Conservation (phyloP, 2,888 invertebrate genomes). For the Cosmopolites sordidus region DNA sequence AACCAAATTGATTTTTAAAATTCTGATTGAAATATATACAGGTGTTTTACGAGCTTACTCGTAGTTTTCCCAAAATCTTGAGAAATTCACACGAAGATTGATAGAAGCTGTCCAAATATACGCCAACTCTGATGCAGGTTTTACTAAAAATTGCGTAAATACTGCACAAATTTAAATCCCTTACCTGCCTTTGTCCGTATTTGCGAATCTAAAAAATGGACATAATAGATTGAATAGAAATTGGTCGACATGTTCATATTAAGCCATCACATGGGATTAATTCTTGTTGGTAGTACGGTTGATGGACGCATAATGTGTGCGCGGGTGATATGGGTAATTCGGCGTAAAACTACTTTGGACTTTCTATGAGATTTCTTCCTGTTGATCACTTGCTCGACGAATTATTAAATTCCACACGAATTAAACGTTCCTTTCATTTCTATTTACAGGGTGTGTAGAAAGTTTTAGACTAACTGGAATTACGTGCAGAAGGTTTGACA, state of each 20-base stretch:
- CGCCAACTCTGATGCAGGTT: conserved; percentile 3
- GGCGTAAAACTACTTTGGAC: conserved; percentile 8
- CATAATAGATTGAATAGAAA: conserved; percentile 18
- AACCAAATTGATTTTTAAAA: too few species aligned
- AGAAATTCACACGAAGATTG: conserved; percentile 20
- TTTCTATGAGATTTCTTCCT: too few species aligned
- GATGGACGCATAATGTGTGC: conserved; percentile 18
- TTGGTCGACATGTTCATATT: not conserved
- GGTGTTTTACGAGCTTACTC: too few species aligned
- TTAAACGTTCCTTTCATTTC: too few species aligned
- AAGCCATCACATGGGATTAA: conserved; percentile 17
- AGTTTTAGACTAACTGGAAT: too few species aligned
- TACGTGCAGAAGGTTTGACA: too few species aligned
- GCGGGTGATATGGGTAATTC: conserved; percentile 22
- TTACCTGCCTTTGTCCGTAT: conserved; percentile 12
- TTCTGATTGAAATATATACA: too few species aligned
- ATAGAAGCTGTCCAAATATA: conserved; percentile 20
- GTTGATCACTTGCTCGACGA: too few species aligned
- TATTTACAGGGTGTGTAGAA: too few species aligned
- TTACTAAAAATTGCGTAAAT: conserved; percentile 23
- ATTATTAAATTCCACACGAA: too few species aligned
- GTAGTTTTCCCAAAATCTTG: too few species aligned
- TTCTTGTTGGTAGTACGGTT: conserved; percentile 16
- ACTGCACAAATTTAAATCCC: conserved; percentile 18
- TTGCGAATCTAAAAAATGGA: conserved; percentile 15